Evolutionary conservation across 2,888 invertebrate species (phyloP).

Genomic region (Endotricha flammealis): DNA sequence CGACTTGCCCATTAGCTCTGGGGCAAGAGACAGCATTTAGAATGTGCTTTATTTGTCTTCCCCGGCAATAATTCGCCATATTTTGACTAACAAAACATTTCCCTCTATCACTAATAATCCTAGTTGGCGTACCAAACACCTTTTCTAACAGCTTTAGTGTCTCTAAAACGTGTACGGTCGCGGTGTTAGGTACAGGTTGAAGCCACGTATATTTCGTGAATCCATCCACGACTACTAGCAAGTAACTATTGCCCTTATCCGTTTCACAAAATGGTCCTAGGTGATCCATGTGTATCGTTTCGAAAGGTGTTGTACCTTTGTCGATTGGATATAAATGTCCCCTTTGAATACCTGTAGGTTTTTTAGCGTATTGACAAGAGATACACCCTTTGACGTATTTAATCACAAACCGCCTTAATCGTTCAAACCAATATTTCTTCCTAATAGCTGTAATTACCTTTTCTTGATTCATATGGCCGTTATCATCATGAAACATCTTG

Average conservation of each 20-base stretch:
- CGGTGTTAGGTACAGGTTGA: not conserved
- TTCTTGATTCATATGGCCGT: not conserved
- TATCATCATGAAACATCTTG: slow-evolving; percentile 1
- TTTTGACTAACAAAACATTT: not conserved
- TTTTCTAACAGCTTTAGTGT: no score
- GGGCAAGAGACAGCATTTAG: slow-evolving; percentile 15
- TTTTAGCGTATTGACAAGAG: not conserved
- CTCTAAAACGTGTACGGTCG: not conserved
- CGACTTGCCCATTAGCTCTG: slow-evolving; percentile 11
- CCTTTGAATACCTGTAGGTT: not conserved
- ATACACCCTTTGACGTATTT: not conserved
- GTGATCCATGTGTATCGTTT: not conserved
- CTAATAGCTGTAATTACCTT: not conserved
- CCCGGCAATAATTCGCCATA: not conserved
- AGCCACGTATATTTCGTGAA: not conserved
- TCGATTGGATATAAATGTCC: not conserved
- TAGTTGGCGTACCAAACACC: slow-evolving; percentile 2
- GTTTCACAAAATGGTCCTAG: not conserved
- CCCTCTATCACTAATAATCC: not conserved
- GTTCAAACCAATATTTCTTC: not conserved
- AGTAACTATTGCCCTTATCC: not conserved
- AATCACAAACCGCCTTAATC: not conserved
- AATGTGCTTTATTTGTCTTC: slow-evolving; percentile 9
- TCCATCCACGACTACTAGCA: not conserved
- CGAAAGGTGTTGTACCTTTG: not conserved